These are phyloP conservation scores for Pyrgilauda ruficollis DNA, from an alignment of 2,113 vertebrate genomes.

Conservation along the genomic window DNA sequence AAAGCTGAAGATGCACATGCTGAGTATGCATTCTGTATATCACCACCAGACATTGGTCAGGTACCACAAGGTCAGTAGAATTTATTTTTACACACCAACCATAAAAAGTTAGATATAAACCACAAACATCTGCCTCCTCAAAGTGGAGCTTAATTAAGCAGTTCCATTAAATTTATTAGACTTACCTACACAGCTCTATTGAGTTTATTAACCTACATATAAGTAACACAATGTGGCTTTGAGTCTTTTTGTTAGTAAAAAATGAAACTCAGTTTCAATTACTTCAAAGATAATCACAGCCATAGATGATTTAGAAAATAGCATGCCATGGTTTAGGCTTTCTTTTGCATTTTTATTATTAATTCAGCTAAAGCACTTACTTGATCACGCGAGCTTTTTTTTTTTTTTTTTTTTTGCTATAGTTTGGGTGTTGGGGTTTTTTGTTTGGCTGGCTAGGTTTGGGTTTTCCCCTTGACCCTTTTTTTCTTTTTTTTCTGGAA, in stretches of 20 bases:
- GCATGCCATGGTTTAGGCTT: background rate
- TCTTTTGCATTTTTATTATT: background rate
- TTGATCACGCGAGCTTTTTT: background rate
- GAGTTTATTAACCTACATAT: background rate
- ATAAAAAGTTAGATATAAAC: background rate
- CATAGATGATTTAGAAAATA: background rate
- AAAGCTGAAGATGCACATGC: background rate
- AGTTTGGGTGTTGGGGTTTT: background rate
- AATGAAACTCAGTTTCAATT: background rate
- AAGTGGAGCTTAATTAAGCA: background rate
- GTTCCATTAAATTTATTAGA: background rate
- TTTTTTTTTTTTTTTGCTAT: background rate
- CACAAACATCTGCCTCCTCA: background rate
- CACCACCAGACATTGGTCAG: background rate
- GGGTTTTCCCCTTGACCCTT: background rate
- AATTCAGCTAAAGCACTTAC: background rate
- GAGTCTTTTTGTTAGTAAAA: background rate
- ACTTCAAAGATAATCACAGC: background rate
- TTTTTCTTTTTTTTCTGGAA: background rate
- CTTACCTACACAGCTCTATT: background rate
- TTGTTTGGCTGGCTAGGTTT: background rate
- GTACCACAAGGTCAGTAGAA: background rate
- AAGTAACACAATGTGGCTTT: background rate
- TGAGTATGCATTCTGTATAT: background rate
- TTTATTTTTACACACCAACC: background rate